Conservation (phyloP, 2,113 vertebrate genomes). For the Scophthalmus maximus region DNA sequence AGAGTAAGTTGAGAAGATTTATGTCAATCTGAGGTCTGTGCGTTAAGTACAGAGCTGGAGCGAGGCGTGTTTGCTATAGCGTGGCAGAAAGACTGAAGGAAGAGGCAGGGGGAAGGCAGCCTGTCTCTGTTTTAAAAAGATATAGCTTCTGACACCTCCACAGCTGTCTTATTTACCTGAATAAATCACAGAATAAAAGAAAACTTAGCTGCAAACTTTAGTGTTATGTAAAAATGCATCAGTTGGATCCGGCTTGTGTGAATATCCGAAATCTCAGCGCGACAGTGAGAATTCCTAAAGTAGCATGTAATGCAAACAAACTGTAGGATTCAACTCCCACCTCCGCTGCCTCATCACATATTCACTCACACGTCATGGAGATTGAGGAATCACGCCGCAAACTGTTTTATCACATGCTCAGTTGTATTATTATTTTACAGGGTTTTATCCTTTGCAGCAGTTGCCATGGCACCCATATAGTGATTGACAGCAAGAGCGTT, state of each 20-base stretch:
- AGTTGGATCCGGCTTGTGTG: no score
- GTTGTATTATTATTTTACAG: not conserved
- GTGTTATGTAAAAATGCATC: constrained; percentile 2
- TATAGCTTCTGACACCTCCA: not conserved
- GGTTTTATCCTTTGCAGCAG: no score
- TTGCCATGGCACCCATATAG: no score
- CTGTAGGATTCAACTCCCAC: constrained; percentile 47
- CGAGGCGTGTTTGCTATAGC: not conserved
- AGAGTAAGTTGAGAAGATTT: not conserved
- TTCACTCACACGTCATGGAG: constrained; percentile 40
- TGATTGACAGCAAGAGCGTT: no score
- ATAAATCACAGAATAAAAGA: no score
- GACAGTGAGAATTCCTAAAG: constrained; percentile 42
- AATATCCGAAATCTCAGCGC: constrained; percentile 56
- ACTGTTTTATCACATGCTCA: not conserved
- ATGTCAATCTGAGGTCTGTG: not conserved
- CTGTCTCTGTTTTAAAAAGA: not conserved
- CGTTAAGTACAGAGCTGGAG: not conserved
- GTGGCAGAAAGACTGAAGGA: not conserved
- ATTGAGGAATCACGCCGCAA: constrained; percentile 26
- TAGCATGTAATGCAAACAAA: constrained; percentile 50
- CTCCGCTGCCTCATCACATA: constrained; percentile 34
- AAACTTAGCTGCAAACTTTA: constrained; percentile 11
- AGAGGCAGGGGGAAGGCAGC: no score
- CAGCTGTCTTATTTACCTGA: not conserved